Conservation (phyloP, 2,113 vertebrate species). For the Balaeniceps rex region DNA sequence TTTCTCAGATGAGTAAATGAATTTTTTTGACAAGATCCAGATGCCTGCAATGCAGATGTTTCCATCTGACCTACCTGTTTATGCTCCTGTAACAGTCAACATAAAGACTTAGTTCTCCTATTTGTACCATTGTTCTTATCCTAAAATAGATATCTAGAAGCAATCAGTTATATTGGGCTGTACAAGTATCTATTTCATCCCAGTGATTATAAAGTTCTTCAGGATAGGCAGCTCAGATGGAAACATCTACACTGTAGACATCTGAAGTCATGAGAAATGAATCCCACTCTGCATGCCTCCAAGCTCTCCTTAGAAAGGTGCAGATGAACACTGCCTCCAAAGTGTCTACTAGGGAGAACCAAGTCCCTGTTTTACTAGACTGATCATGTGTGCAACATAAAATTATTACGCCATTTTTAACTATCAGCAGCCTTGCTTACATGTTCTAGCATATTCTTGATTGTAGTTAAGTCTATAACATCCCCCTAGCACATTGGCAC, state of each 20-base stretch:
- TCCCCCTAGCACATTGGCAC: neutral
- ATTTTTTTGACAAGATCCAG: neutral
- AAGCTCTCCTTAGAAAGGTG: neutral
- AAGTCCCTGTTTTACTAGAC: neutral
- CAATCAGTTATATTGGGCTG: neutral
- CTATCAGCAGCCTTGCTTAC: neutral
- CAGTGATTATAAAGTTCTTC: neutral
- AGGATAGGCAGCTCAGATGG: neutral
- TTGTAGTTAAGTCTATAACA: neutral
- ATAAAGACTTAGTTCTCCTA: neutral
- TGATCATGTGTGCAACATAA: neutral
- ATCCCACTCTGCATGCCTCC: neutral
- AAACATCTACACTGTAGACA: neutral
- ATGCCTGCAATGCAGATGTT: neutral
- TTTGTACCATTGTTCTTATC: neutral
- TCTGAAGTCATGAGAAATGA: neutral
- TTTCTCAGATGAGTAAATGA: neutral
- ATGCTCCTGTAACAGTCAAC: neutral
- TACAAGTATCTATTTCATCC: neutral
- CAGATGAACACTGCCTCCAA: neutral
- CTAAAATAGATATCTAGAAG: neutral
- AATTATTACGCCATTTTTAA: neutral
- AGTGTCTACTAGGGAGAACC: neutral
- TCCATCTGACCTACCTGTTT: neutral
- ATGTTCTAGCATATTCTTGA: neutral